Percentiles rank a stretch among this genome's conserved stretches.
phyloP scores from a whole-genome alignment of 2,113 vertebrate genomes.

The Arvicanthis niloticus region DNA sequence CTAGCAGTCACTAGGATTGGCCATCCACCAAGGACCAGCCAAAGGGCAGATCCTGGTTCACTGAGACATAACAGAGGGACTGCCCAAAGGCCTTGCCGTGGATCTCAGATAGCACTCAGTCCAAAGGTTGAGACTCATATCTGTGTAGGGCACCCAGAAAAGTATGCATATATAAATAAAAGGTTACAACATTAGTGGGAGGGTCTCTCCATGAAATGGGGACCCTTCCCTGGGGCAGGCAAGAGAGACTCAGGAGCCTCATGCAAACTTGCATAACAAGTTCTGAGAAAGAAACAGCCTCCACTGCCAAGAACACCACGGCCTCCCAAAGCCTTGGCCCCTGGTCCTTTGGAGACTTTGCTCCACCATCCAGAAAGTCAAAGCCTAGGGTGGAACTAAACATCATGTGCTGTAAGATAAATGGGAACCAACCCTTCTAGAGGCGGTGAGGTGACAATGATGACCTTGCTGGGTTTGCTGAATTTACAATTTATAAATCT shows the following conservation, averaged over 20 bases:
- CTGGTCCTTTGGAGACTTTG: background rate
- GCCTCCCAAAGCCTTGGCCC: no score
- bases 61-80: rapidly evolving
- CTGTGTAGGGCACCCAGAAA: rapidly evolving
- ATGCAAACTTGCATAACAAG: no score
- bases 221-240: background rate
- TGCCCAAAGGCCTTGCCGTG: background rate
- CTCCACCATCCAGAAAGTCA: background rate
- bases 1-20: no score
- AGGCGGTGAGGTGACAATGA: background rate
- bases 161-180: background rate
- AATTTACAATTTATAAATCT: background rate
- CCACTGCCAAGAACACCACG: background rate
- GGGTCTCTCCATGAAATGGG: no score
- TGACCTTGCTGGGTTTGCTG: background rate
- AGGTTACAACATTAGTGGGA: background rate
- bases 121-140: no score
- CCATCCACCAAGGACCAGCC: background rate
- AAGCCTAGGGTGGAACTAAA: background rate
- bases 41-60: background rate
- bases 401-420: no score
- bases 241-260: background rate
- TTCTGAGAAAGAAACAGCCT: background rate
- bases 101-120: background rate
- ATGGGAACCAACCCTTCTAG: background rate